Base-by-base conservation (phyloP, 37 sponge, comb jelly and placozoan species). In the Halichondria panicea region DNA sequence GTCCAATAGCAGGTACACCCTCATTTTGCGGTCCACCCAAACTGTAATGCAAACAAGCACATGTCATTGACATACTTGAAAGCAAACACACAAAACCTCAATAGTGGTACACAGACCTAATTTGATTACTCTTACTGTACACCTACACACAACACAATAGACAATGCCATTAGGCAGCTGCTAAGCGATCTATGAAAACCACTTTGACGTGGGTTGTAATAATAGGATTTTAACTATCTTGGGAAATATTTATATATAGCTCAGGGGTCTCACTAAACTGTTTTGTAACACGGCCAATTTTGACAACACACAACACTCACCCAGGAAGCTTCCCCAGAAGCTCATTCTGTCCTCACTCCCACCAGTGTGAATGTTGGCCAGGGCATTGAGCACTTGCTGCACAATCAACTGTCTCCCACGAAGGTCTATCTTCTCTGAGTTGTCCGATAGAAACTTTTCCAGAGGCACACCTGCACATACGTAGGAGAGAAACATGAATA, bases 351-450 rank as follows among this genome's bases (percentile, higher is more conserved):
- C 67, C 2, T 4, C 34, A 46, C 28, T 30, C 25, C 82, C 66
- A 13, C 38, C 41, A 2, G 69, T 60, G 65, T 74, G 77, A 40
- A 84, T 56, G 30, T 6, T 32, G 48, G 71, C 77, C 27, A 84
- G 71, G 22, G 76, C 69, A 60, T 84, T 84, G 52, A 70, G 12
- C 12, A 84, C 32, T 50, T 84, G 77, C 72, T 84, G 84, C n/a
- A 84, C 66, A 18, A 84, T 32, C 19, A 84, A 38, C 32, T 52
- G 60, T 1, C 84, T 15, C 42, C 70, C 77, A 15, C 48, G 59
- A 33, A 84, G 41, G 48, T 84, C 84, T 3, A 15, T 28, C 9
- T 62, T 61, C 15, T 27, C 28, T 33, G 27, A 4, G 25, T 71
- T 71, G 2, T 42, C 21, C 25, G 30, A 0, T 9, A 61, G 38